Evolutionary conservation across 2,113 vertebrate genomes (phyloP), one percentile per base, ranked within the genome.

Genomic region (Pelmatolapia mariae): DNA sequence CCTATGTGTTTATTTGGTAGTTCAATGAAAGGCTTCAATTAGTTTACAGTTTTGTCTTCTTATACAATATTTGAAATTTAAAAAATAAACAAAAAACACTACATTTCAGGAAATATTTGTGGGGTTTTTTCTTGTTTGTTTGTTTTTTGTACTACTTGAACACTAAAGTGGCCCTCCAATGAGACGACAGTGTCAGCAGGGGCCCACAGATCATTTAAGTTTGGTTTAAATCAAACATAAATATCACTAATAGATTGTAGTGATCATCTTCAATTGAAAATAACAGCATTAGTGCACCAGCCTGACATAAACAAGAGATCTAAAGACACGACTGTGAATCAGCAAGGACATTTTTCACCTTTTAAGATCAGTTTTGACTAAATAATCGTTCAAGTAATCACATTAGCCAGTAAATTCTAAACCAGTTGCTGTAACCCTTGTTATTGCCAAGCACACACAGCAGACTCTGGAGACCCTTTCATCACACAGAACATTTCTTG

Each of bases 201-300:
- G 59, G 59, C 18, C 5, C 59, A 7, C 59, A 63, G 61, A 2
- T 1, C 31, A 66, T 38, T 36, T n/a, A 12, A 1, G 10, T 66
- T 66, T 66, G 61, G 33, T 66, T 66, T 1, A 12, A 66, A 78
- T 78, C 10, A 50, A 2, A 78, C 71, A 31, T 0, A 1, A 76
- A n/a, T 47, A 2, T 76, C 43, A 31, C 5, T 11, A 7, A 50
- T 50, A 50, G 71, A 29, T 50, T 76, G 68, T 76, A 18, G 24
- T 19, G 43, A 45, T 76, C 40, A 31, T 78, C 43, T 50, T 50
- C 4, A 26, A 78, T 12, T 47, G 7, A 47, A 76, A 29, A 19
- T 12, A 19, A 29, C 15, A 76, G 43, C 16, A 4, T 19, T 5
- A 0, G 68, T 2, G 10, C 24, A 1, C 13, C 0, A 2, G 22